Evolutionary conservation across 2,888 invertebrate genomes (phyloP).

Genomic region (Aphelenchoides bicaudatus): DNA sequence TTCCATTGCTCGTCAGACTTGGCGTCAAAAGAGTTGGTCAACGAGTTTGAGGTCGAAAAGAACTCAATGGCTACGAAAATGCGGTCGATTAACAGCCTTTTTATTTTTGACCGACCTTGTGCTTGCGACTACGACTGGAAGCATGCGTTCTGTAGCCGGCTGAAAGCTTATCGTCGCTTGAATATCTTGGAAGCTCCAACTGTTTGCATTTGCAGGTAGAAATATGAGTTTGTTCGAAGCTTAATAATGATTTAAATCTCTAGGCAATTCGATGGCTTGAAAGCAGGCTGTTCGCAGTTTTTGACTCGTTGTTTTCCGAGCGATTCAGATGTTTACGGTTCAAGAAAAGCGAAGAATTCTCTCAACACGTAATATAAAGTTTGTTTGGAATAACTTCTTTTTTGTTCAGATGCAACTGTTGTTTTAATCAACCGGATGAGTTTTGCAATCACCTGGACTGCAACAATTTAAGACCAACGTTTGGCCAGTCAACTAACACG

Average conservation of each 20-base stretch:
- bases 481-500: slow-evolving; percentile 40
- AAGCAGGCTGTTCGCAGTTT: slow-evolving; percentile 43
- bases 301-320: slow-evolving; percentile 42
- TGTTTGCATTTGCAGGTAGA: slow-evolving; percentile 37
- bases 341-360: too few relatives aligned
- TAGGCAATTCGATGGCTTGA: slow-evolving; percentile 39
- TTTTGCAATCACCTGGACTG: slow-evolving; percentile 52
- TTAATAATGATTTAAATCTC: slow-evolving; percentile 22
- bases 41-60: neutral
- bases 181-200: slow-evolving; percentile 24
- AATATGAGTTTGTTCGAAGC: slow-evolving; percentile 4
- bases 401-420: slow-evolving; percentile 48
- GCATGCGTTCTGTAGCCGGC: slow-evolving; percentile 29
- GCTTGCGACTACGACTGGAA: slow-evolving; percentile 32
- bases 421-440: slow-evolving; percentile 52
- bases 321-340: neutral
- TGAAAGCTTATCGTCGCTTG: slow-evolving; percentile 29
- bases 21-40: too few relatives aligned
- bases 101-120: slow-evolving; percentile 28
- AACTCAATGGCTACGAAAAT: slow-evolving; percentile 14
- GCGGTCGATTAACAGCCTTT: slow-evolving; percentile 10
- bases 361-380: neutral
- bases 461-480: slow-evolving; percentile 45
- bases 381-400: slow-evolving; percentile 1
- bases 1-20: slow-evolving; percentile 21